Evolutionary conservation across 1,140 invertebrate species (phyloP), one percentile per base, ranked within the genome.

Genomic region (Scaptomyza hsui): DNA sequence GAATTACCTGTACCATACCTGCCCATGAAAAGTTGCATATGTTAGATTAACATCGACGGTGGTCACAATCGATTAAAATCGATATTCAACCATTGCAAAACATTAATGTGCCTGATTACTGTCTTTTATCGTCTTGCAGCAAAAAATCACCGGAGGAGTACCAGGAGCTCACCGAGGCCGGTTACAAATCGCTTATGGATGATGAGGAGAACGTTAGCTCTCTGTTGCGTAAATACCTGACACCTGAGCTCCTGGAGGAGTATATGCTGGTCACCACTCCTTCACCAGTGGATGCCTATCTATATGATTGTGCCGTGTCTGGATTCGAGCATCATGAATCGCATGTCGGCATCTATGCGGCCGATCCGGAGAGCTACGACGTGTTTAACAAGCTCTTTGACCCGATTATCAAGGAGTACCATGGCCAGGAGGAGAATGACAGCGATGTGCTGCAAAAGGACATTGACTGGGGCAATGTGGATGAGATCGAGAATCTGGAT

Each of bases 361-460:
- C 95, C 0, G 95, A 97, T 92, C 92, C 94, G 0, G 94, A 96
- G 48, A 92, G 94, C 2, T 97, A 97, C 91, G 92, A 92, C 32
- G 90, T 94, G 1, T 97, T 96, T 78, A 91, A 91, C 9, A 92
- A 93, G 41, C 90, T 97, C 7, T 97, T 97, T 80, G 94, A 96
- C 90, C 95, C 95, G 7, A 94, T 97, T 81, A 96, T 97, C 81
- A 93, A 95, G 68, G 95, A 96, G 57, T 96, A 96, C 85, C 95
- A 97, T 79, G 91, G 78, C 4, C 94, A 94, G 45, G 94, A 95
- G 88, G 93, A 93, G 53, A 91, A 93, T 21, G 93, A 92, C 1
- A 93, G 94, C 75, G 92, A 93, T 57, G 95, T 95, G 0, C 26
- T 91, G 29, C 90, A 91, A 21, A 90, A 86, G 26, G 72, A 92